phyloP scores from a whole-genome alignment of 2,113 vertebrate species.

The Gallinago paraguaiae region DNA sequence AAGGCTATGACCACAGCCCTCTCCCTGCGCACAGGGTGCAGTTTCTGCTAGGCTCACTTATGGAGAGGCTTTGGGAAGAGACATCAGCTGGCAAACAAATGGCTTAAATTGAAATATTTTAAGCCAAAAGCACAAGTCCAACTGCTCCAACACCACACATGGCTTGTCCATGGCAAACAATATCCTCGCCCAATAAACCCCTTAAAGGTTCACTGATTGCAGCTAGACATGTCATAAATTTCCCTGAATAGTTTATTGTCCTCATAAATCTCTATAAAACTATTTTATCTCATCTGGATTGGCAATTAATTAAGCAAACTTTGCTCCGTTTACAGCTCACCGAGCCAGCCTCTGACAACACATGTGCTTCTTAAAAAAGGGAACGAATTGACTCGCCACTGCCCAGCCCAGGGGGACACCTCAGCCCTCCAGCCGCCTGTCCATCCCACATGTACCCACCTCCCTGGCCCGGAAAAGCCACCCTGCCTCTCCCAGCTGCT shows the following conservation, averaged over 20 bases:
- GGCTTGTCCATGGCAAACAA: background rate
- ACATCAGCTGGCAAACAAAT: background rate
- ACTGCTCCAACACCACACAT: background rate
- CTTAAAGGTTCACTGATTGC: background rate
- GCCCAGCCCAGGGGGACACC: background rate
- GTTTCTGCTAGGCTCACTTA: background rate
- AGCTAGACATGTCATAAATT: background rate
- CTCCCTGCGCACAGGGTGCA: background rate
- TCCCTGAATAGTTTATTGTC: conserved; percentile 1
- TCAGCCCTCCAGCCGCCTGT: background rate
- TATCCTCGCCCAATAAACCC: background rate
- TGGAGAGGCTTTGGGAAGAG: background rate
- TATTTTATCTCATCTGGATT: conserved; percentile 15
- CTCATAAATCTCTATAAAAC: conserved; percentile 16
- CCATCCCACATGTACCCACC: background rate
- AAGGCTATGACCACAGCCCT: background rate
- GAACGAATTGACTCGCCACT: background rate
- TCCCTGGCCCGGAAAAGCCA: background rate
- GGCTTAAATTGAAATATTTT: background rate
- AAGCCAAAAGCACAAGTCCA: background rate
- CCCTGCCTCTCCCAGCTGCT: background rate
- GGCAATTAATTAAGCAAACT: background rate
- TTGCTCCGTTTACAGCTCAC: background rate
- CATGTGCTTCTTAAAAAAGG: background rate
- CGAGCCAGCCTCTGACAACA: background rate